Evolutionary conservation across 2,888 invertebrate species (phyloP).

Genomic region (Steinernema carpocapsae): DNA sequence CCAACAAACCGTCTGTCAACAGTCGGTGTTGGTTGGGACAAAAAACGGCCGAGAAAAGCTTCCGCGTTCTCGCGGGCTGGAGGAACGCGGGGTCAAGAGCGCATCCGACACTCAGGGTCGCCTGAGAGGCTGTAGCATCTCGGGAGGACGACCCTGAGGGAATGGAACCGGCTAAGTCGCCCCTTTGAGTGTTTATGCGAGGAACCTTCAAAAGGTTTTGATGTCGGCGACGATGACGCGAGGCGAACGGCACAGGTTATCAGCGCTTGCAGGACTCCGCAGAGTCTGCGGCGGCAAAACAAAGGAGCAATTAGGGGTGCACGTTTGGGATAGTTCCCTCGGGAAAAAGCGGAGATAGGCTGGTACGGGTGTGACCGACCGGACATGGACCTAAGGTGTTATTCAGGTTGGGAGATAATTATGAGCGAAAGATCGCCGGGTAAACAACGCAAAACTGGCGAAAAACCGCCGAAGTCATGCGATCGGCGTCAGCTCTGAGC

Average conservation of each 20-base stretch:
- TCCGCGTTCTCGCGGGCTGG: constrained; percentile 28
- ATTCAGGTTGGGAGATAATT: constrained; percentile 2
- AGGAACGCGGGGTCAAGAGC: constrained; percentile 23
- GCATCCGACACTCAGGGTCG: not conserved
- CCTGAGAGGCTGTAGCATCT: not conserved
- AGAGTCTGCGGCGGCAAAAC: constrained; percentile 14
- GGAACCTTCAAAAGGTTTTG: no score
- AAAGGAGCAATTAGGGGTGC: constrained; percentile 29
- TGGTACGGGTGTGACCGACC: not conserved
- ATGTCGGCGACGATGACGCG: no score
- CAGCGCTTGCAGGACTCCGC: constrained; percentile 1
- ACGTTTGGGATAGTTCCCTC: not conserved
- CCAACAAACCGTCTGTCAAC: constrained; percentile 26
- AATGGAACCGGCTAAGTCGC: not conserved
- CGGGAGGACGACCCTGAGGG: constrained; percentile 5
- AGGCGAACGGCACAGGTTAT: not conserved
- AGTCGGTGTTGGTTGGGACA: constrained; percentile 33
- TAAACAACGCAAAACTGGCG: not conserved
- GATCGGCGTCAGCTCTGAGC: no score
- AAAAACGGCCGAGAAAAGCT: constrained; percentile 25
- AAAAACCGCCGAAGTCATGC: not conserved
- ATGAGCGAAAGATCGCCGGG: not conserved
- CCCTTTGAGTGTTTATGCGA: constrained; percentile 3
- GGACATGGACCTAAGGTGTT: not conserved
- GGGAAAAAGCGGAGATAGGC: not conserved